phyloP scores from a whole-genome alignment of 2,888 invertebrate genomes.

The Lysandra coridon region DNA sequence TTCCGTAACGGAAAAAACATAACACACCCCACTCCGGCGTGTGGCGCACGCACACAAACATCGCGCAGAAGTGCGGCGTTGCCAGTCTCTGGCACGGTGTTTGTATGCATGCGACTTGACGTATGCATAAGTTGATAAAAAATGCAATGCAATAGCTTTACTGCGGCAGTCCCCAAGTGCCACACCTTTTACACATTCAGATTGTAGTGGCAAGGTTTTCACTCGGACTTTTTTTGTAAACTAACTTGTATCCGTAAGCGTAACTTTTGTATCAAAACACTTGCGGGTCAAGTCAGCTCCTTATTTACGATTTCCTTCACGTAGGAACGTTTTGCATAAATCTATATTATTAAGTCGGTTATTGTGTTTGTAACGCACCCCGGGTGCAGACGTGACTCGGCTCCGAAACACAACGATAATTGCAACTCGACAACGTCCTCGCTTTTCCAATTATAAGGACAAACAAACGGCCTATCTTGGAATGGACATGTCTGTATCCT shows the following conservation, averaged over 20 bases:
- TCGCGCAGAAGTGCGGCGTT: no score
- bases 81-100: no score
- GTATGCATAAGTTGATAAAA: no score
- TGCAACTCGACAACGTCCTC: conserved; percentile 15
- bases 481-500: neutral
- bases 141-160: no score
- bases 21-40: no score
- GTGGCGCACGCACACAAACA: no score
- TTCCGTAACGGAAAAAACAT: no score
- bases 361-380: conserved; percentile 28
- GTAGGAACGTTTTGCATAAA: conserved; percentile 24
- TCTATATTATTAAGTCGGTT: conserved; percentile 13
- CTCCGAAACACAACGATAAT: neutral
- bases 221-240: neutral
- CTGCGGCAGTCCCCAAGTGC: no score
- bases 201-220: neutral
- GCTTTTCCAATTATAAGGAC: conserved; percentile 20
- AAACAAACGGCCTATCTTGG: neutral
- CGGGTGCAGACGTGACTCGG: conserved; percentile 22
- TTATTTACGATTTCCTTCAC: conserved; percentile 2
- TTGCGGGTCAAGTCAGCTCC: neutral
- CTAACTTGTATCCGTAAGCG: neutral
- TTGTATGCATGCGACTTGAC: no score
- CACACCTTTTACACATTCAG: neutral
- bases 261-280: neutral